phyloP scores from a whole-genome alignment of 2,113 vertebrate genomes.

The Tenebrosternarchus preto region DNA sequence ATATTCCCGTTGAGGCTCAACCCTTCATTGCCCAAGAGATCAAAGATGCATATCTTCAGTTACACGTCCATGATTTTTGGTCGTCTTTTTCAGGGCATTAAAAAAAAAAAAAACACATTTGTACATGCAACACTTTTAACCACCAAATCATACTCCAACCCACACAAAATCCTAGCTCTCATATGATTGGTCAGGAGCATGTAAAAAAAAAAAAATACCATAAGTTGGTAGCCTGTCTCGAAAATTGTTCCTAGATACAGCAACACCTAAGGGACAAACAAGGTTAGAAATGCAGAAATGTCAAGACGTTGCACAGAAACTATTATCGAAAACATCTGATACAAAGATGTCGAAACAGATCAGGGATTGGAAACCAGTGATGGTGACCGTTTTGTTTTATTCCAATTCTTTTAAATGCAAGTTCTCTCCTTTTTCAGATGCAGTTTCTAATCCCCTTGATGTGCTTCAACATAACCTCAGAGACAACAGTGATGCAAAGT shows the following conservation, averaged over 20 bases:
- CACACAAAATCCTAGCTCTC: conserved; percentile 34
- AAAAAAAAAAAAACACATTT: too few relatives aligned
- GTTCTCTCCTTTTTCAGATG: neutral
- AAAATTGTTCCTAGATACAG: conserved; percentile 63
- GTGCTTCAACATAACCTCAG: neutral
- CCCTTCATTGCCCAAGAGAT: neutral
- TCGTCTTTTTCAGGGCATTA: neutral
- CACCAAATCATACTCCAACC: conserved; percentile 50
- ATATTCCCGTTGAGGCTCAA: neutral
- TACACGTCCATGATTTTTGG: conserved; percentile 1
- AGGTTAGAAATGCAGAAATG: conserved; percentile 23
- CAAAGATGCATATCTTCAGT: neutral
- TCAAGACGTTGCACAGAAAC: neutral
- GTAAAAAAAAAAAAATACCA: conserved; percentile 55
- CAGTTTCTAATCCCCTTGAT: neutral
- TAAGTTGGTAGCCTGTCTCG: conserved; percentile 62
- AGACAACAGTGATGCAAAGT: neutral
- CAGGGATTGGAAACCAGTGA: neutral
- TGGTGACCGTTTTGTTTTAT: neutral
- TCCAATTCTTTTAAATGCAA: neutral
- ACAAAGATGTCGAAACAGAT: neutral
- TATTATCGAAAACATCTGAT: neutral
- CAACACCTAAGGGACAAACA: conserved; percentile 58
- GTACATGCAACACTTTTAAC: conserved; percentile 39
- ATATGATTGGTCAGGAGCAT: conserved; percentile 46